Conservation (phyloP, 1,140 invertebrate genomes). For the Papilio aristodemus region DNA sequence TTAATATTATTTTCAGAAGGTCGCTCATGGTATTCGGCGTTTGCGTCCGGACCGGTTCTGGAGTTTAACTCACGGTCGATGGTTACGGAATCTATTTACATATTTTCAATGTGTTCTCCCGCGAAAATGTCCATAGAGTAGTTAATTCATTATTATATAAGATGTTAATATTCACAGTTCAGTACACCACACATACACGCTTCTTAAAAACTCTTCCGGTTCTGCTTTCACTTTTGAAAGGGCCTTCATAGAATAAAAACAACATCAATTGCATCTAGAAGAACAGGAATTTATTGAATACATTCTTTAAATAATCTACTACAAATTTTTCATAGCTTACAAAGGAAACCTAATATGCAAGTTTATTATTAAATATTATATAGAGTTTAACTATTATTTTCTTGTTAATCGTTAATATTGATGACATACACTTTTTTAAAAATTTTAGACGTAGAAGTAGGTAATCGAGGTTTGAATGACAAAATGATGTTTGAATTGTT, state of each 20-base stretch:
- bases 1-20: slow-evolving; percentile 5
- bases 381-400: too few relatives aligned
- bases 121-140: slow-evolving; percentile 7
- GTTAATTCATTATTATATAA: slow-evolving; percentile 3
- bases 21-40: slow-evolving; percentile 12
- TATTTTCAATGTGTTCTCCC: slow-evolving; percentile 1
- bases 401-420: too few relatives aligned
- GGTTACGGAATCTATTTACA: slow-evolving; percentile 18
- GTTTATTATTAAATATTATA: too few relatives aligned
- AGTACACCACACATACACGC: not conserved
- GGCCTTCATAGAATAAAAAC: slow-evolving; percentile 13
- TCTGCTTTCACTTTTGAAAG: slow-evolving; percentile 28
- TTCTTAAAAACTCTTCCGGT: slow-evolving; percentile 22
- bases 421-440: too few relatives aligned
- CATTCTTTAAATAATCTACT: not conserved
- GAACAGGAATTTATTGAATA: not conserved
- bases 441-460: too few relatives aligned
- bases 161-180: not conserved
- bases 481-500: slow-evolving; percentile 9
- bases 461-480: not conserved
- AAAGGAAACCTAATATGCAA: too few relatives aligned
- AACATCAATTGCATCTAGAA: not conserved
- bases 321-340: not conserved
- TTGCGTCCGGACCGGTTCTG: slow-evolving; percentile 15
- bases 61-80: not conserved